phyloP scores from a whole-genome alignment of 1,140 invertebrate genomes.

The Drosophila subpulchrella region DNA sequence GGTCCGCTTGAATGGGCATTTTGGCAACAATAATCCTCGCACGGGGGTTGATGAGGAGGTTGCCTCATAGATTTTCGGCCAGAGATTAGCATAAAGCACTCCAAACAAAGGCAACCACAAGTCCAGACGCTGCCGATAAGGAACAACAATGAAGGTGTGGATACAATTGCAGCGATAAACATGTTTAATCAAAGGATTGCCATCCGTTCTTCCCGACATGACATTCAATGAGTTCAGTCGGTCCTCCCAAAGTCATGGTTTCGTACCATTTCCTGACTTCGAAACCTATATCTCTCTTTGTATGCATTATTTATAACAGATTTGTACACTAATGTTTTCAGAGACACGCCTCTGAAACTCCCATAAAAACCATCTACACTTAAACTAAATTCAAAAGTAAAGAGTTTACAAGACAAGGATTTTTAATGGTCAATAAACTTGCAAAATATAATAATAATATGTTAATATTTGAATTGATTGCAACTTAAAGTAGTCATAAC shows the following conservation, averaged over 20 bases:
- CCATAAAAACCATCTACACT: not conserved
- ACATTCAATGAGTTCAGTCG: slow-evolving; percentile 27
- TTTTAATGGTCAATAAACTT: not conserved
- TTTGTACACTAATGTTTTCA: not conserved
- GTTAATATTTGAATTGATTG: not conserved
- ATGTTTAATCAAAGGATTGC: slow-evolving; percentile 49
- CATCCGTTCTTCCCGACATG: slow-evolving; percentile 6
- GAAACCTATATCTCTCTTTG: not conserved
- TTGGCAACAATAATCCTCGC: slow-evolving; percentile 54
- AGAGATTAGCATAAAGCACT: slow-evolving; percentile 75
- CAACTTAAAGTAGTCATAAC: not conserved
- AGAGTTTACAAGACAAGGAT: not conserved
- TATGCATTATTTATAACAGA: not conserved
- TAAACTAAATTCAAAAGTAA: not conserved
- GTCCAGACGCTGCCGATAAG: slow-evolving; percentile 62
- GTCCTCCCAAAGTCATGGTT: not conserved
- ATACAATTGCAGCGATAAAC: slow-evolving; percentile 51
- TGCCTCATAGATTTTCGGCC: slow-evolving; percentile 71
- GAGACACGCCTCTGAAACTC: not conserved
- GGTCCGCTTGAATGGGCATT: slow-evolving; percentile 58
- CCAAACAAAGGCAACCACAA: slow-evolving; percentile 67
- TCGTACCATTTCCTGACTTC: not conserved
- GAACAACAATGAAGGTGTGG: slow-evolving; percentile 61
- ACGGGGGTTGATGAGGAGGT: slow-evolving; percentile 38
- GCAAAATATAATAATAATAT: not conserved